Evolutionary conservation across 1,140 invertebrate species (phyloP).

Genomic region (Dryas iulia): DNA sequence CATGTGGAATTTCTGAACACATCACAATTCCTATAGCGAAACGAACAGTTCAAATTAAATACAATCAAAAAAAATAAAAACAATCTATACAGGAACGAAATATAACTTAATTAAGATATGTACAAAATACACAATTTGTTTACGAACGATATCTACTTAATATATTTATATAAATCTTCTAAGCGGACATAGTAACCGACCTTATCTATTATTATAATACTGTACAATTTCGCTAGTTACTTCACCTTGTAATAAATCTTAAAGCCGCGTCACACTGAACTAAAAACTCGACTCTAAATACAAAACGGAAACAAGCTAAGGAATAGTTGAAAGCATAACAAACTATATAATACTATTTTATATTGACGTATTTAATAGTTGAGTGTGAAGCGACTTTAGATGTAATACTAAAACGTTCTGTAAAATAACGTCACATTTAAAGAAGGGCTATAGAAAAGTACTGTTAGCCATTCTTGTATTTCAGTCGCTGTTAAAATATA

Average conservation of each 20-base stretch:
- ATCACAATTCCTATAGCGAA: conserved; percentile 76
- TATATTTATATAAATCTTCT: conserved; percentile 62
- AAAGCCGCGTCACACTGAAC: conserved; percentile 17
- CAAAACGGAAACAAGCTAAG: background rate
- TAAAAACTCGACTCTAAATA: conserved; percentile 6
- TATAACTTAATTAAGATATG: conserved; percentile 75
- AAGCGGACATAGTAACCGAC: conserved; percentile 62
- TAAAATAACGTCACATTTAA: conserved; percentile 2
- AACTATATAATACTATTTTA: background rate
- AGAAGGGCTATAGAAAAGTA: background rate
- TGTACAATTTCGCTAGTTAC: conserved; percentile 79
- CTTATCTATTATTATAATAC: conserved; percentile 76
- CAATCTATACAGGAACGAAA: conserved; percentile 77
- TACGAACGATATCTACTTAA: conserved; percentile 63
- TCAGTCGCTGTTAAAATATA: conserved; percentile 3
- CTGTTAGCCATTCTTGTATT: background rate
- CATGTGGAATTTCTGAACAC: conserved; percentile 67
- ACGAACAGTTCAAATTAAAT: conserved; percentile 67
- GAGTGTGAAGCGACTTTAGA: background rate
- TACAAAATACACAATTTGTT: conserved; percentile 72
- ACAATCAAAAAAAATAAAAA: conserved; percentile 54
- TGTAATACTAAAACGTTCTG: background rate
- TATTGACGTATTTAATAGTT: background rate
- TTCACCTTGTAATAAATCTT: conserved; percentile 56
- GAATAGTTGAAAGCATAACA: background rate